Percentiles rank a stretch among this genome's conserved stretches.
These are phyloP conservation scores for Diorhabda elongata DNA, from an alignment of 1,140 invertebrate genomes.

Conservation along the genomic window DNA sequence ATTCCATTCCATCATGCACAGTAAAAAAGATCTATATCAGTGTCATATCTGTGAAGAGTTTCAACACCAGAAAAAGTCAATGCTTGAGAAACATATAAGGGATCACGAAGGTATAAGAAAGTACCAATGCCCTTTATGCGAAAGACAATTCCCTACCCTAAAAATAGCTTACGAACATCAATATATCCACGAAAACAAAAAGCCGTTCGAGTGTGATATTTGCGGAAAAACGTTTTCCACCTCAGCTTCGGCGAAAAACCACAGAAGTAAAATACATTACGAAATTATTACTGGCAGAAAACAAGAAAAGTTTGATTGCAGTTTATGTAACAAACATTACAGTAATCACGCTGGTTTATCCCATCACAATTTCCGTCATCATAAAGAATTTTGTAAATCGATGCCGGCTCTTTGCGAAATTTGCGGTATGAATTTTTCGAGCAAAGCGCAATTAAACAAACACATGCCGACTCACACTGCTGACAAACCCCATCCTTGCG, in stretches of 20 bases:
- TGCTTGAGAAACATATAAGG: slow-evolving; percentile 45
- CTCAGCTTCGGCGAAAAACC: slow-evolving; percentile 41
- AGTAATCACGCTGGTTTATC: slow-evolving; percentile 5
- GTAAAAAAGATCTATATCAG: slow-evolving; percentile 39
- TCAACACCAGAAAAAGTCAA: slow-evolving; percentile 45
- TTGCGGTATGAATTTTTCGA: slow-evolving; percentile 74
- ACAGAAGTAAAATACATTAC: slow-evolving; percentile 42
- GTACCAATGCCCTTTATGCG: slow-evolving; percentile 51
- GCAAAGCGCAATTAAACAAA: slow-evolving; percentile 65
- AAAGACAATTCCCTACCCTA: slow-evolving; percentile 50
- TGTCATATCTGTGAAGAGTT: slow-evolving; percentile 49
- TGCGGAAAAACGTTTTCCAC: slow-evolving; percentile 54
- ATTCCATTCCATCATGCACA: slow-evolving; percentile 41
- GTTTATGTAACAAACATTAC: slow-evolving; percentile 31
- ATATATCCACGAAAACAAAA: slow-evolving; percentile 54
- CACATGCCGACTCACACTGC: slow-evolving; percentile 68
- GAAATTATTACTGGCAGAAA: slow-evolving; percentile 44
- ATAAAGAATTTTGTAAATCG: slow-evolving; percentile 23
- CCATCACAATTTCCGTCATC: slow-evolving; percentile 39
- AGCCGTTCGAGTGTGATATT: slow-evolving; percentile 59
- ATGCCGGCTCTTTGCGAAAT: slow-evolving; percentile 59
- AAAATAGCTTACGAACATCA: slow-evolving; percentile 48
- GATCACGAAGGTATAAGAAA: slow-evolving; percentile 48
- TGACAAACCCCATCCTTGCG: slow-evolving; percentile 68
- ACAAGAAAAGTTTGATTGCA: slow-evolving; percentile 25